Evolutionary conservation across 2,888 invertebrate genomes (phyloP), one percentile per base, ranked within the genome.

Genomic region (Philonicus albiceps): DNA sequence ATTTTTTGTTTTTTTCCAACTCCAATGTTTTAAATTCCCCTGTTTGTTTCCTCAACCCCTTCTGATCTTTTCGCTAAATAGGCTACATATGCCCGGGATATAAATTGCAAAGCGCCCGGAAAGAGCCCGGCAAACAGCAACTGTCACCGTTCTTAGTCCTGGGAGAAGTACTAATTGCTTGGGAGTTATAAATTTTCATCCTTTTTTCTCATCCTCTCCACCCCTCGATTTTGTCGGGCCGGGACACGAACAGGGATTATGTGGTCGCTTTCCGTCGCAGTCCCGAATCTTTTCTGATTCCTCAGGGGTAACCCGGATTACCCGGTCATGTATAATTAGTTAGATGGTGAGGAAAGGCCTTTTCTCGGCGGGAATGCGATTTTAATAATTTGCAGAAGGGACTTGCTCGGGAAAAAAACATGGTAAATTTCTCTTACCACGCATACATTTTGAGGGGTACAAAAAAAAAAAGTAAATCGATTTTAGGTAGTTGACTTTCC

Each of bases 161-260:
- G 22, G 49, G 49, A 49, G 16, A 49, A 22, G 30, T 78, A 49
- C 78, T 78, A 78, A 78, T 78, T 78, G 78, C 78, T 49, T 49
- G 43, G 43, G 78, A 49, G 78, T 49, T 49, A 31, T 78, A 78
- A 78, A 78, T 78, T 78, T 78, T 74, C 34, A 19, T 76, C 40
- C 22, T 76, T 34, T 40, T 76, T 22, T 6, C n/a, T n/a, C n/a
- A 0, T 40, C 3, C 19, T 13, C 55, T 22, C 55, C 19, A 3
- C 11, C 27, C 31, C 6, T 16, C 16, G 73, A 73, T 30, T 73
- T 3, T 0, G 30, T 3, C 3, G 73, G 73, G n/a, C n/a, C 1
- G 55, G 55, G 55, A 22, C 37, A 37, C 37, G 2, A 37, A 37
- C 37, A 37, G 64, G 64, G 19, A 64, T 64, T 27, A 64, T 64